Percentiles rank a stretch among this genome's conserved stretches.
Evolutionary conservation across 1,140 invertebrate species (phyloP).

Genomic region (Drosophila nasuta): DNA sequence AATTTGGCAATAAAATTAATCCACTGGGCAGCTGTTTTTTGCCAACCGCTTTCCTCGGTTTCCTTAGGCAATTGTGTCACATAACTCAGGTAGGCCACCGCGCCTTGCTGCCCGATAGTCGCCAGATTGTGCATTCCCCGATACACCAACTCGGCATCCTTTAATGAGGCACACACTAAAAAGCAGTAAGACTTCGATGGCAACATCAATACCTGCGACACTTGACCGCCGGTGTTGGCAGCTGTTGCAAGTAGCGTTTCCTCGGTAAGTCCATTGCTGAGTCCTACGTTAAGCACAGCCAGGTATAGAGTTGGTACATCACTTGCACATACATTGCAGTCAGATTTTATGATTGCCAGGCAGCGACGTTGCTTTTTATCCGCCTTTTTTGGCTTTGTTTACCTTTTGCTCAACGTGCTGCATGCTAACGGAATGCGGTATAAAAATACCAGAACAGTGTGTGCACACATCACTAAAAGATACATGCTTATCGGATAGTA

Average conservation of each 20-base stretch:
- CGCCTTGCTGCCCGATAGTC: slow-evolving; percentile 86
- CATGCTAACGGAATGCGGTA: slow-evolving; percentile 3
- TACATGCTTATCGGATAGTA: not conserved
- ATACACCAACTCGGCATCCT: slow-evolving; percentile 86
- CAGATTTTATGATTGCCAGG: slow-evolving; percentile 68
- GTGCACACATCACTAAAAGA: slow-evolving; percentile 5
- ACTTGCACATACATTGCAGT: slow-evolving; percentile 72
- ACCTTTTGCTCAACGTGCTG: slow-evolving; percentile 68
- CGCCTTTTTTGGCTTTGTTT: slow-evolving; percentile 74
- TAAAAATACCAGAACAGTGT: slow-evolving; percentile 36
- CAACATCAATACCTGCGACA: slow-evolving; percentile 88
- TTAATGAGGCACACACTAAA: slow-evolving; percentile 86
- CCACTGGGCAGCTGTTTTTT: slow-evolving; percentile 87
- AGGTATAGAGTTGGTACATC: slow-evolving; percentile 53
- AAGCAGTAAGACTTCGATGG: slow-evolving; percentile 92
- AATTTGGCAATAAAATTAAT: slow-evolving; percentile 90
- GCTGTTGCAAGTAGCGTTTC: slow-evolving; percentile 86
- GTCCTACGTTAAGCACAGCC: slow-evolving; percentile 88
- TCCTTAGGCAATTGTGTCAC: slow-evolving; percentile 54
- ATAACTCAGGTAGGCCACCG: slow-evolving; percentile 88
- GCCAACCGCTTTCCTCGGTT: slow-evolving; percentile 61
- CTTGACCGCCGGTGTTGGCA: slow-evolving; percentile 85
- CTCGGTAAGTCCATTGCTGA: slow-evolving; percentile 89
- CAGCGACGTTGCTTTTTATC: slow-evolving; percentile 73
- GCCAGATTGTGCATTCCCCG: slow-evolving; percentile 86